Conservation (phyloP, 2,113 vertebrate genomes). For the Xiphophorus couchianus region DNA sequence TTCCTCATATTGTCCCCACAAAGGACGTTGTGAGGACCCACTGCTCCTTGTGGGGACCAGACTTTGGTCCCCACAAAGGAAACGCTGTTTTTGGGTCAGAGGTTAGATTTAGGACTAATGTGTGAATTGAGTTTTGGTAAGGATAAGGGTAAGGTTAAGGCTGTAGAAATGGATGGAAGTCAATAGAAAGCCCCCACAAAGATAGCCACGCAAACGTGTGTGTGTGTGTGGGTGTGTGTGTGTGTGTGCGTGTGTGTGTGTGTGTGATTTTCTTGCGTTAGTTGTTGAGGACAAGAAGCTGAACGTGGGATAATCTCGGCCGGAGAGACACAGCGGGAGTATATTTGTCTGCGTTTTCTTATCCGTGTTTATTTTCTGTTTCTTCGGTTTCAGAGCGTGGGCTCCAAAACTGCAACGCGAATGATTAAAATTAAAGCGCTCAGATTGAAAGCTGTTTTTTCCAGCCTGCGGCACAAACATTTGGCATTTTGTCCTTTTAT, state of each 20-base stretch:
- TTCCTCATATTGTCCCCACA: too few relatives aligned
- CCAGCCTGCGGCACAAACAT: conserved; percentile 78
- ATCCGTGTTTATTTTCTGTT: conserved; percentile 79
- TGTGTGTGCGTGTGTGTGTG: neutral
- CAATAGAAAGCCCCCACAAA: too few relatives aligned
- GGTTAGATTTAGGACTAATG: too few relatives aligned
- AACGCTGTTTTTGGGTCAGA: too few relatives aligned
- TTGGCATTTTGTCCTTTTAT: conserved; percentile 69
- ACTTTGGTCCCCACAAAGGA: too few relatives aligned
- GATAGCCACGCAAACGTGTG: neutral
- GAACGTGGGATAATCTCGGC: conserved; percentile 30
- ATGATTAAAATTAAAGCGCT: conserved; percentile 76
- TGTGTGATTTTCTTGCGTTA: neutral
- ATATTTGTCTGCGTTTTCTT: conserved; percentile 72
- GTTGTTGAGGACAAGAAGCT: neutral
- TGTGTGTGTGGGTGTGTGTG: neutral
- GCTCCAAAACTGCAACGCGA: conserved; percentile 70
- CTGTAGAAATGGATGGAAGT: too few relatives aligned
- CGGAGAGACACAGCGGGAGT: conserved; percentile 58
- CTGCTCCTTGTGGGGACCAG: too few relatives aligned
- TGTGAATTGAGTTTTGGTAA: too few relatives aligned
- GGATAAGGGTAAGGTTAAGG: too few relatives aligned
- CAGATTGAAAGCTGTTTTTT: conserved; percentile 76
- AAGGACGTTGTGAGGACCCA: too few relatives aligned
- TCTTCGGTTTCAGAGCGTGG: conserved; percentile 80